Percentiles rank a stretch among this genome's conserved stretches.
phyloP scores from a whole-genome alignment of 2,888 invertebrate genomes.

The Eurytoma californica region DNA sequence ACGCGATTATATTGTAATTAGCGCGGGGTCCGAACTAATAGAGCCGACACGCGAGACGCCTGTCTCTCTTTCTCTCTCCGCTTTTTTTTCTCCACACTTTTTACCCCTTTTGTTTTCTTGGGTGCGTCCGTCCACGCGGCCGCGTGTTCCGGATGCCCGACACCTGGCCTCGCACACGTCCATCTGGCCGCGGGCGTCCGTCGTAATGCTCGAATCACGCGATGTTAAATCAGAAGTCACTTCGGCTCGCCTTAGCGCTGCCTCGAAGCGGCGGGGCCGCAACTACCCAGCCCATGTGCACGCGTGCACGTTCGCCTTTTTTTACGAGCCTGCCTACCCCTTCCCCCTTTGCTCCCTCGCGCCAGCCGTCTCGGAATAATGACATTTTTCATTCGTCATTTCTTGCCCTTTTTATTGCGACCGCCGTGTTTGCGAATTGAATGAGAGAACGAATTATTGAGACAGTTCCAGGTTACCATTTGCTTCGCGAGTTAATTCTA shows the following conservation, averaged over 20 bases:
- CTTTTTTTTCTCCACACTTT: conserved; percentile 33
- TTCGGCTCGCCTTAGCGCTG: conserved; percentile 43
- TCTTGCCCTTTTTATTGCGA: conserved; percentile 15
- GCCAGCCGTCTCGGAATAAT: neutral
- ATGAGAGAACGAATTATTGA: no score
- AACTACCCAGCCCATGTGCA: no score
- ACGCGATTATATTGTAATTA: conserved; percentile 73
- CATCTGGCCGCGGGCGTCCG: conserved; percentile 57
- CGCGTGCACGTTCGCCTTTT: neutral
- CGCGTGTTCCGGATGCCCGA: conserved; percentile 6
- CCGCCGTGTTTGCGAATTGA: neutral
- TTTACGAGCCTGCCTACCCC: no score
- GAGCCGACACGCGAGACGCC: conserved; percentile 66
- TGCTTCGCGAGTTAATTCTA: no score
- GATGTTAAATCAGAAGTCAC: conserved; percentile 62
- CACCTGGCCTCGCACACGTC: conserved; percentile 55
- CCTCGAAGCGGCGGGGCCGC: neutral
- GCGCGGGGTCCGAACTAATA: conserved; percentile 68
- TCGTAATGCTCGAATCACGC: conserved; percentile 60
- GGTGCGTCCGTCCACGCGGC: conserved; percentile 15
- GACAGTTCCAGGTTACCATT: neutral
- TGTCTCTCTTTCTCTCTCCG: conserved; percentile 53
- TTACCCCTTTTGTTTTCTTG: conserved; percentile 46
- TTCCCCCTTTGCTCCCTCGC: no score
- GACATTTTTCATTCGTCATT: conserved; percentile 13